A percentile compares a stretch with the other conserved stretches of the same genome.
These are phyloP conservation scores for Smutsia temminckii DNA, from an alignment of 2,797 vertebrate species.

Conservation along the genomic window DNA sequence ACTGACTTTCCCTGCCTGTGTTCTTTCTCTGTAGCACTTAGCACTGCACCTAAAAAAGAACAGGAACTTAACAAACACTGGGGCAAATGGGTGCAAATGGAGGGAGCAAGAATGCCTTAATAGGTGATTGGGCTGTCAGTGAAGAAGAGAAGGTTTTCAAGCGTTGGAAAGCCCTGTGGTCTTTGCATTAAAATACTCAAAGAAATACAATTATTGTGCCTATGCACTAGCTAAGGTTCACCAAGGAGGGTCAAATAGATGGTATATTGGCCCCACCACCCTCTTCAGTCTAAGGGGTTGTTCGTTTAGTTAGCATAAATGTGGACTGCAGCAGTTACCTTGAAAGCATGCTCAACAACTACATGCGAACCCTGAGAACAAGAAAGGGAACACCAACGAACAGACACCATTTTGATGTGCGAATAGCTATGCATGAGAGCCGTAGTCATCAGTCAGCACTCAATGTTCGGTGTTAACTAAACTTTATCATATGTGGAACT, in stretches of 20 bases:
- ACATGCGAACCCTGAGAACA: background rate
- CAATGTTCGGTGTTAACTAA: background rate
- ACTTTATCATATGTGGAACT: background rate
- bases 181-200: background rate
- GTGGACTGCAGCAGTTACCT: background rate
- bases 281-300: background rate
- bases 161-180: background rate
- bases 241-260: background rate
- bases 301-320: background rate
- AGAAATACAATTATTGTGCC: background rate
- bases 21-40: background rate
- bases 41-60: background rate
- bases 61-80: background rate
- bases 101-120: background rate
- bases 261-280: background rate
- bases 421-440: constrained; percentile 5
- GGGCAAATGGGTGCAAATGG: background rate
- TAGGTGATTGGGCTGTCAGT: background rate
- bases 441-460: background rate
- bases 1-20: background rate
- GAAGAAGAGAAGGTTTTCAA: background rate
- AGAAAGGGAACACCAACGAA: background rate
- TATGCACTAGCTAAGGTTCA: background rate
- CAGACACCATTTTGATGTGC: background rate
- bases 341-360: background rate